These are phyloP conservation scores for Autographa pulchrina DNA, from an alignment of 2,888 invertebrate genomes.

Conservation along the genomic window DNA sequence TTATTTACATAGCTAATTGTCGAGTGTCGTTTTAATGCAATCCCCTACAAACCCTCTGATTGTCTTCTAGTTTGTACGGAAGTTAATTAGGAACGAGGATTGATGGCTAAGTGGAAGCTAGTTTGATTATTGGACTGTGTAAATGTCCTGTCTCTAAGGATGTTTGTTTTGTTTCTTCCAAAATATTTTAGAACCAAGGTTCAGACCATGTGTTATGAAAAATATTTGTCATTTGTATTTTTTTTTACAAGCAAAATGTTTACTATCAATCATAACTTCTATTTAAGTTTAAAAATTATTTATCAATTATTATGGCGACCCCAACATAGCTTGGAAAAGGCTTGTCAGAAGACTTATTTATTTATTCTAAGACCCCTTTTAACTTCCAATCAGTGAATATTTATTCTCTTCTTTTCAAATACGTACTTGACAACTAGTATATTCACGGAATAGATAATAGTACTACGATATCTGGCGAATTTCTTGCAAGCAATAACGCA, in stretches of 20 bases:
- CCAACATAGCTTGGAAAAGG: no score
- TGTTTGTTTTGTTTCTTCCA: background rate
- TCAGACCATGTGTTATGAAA: background rate
- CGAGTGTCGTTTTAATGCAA: constrained; percentile 65
- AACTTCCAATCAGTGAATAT: no score
- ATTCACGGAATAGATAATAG: background rate
- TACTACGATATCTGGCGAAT: background rate
- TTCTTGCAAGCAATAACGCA: background rate
- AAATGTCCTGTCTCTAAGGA: background rate
- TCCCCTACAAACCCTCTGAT: constrained; percentile 60
- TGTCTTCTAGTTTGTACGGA: constrained; percentile 58
- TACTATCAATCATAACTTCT: no score
- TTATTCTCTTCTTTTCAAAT: background rate
- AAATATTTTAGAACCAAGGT: background rate
- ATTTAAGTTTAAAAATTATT: no score
- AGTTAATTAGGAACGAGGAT: constrained; percentile 69
- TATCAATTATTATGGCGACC: no score
- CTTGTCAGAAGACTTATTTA: no score
- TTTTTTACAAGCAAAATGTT: no score
- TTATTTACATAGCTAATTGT: constrained; percentile 73
- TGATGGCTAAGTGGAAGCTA: constrained; percentile 53
- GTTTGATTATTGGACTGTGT: constrained; percentile 13
- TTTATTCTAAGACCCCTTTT: no score
- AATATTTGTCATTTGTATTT: no score
- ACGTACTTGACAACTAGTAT: background rate